phyloP scores from a whole-genome alignment of 2,113 vertebrate genomes.

The Campylorhamphus procurvoides region DNA sequence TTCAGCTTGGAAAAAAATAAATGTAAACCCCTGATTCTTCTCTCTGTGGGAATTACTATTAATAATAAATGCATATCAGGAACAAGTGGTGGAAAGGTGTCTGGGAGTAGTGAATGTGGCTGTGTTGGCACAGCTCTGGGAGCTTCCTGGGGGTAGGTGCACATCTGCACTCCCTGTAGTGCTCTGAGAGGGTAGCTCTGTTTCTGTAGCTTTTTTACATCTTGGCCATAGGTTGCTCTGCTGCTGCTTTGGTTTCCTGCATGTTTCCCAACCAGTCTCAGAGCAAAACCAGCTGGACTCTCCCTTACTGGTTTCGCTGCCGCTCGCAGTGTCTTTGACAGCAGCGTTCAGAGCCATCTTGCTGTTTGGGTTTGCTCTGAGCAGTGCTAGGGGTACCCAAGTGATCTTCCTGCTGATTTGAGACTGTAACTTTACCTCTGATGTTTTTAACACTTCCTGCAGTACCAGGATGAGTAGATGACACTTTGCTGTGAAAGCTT shows the following conservation, averaged over 20 bases:
- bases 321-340: not conserved
- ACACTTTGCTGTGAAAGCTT: not conserved
- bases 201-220: not conserved
- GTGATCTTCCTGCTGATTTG: not conserved
- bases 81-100: not conserved
- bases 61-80: fast-evolving
- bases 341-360: fast-evolving
- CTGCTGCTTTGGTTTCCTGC: not conserved
- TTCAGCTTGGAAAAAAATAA: not conserved
- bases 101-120: not conserved
- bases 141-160: not conserved
- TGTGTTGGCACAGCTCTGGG: not conserved
- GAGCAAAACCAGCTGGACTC: not conserved
- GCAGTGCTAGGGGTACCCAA: not conserved
- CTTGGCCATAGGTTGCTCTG: not conserved
- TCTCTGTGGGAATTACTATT: not conserved
- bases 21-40: not conserved
- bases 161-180: fast-evolving
- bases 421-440: not conserved
- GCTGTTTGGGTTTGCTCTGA: not conserved
- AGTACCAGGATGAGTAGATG: not conserved
- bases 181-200: not conserved
- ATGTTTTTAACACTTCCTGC: not conserved
- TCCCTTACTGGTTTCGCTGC: not conserved
- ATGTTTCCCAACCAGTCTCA: not conserved